Base-by-base conservation (phyloP, 2,888 invertebrate species). In the Dromius quadrimaculatus region DNA sequence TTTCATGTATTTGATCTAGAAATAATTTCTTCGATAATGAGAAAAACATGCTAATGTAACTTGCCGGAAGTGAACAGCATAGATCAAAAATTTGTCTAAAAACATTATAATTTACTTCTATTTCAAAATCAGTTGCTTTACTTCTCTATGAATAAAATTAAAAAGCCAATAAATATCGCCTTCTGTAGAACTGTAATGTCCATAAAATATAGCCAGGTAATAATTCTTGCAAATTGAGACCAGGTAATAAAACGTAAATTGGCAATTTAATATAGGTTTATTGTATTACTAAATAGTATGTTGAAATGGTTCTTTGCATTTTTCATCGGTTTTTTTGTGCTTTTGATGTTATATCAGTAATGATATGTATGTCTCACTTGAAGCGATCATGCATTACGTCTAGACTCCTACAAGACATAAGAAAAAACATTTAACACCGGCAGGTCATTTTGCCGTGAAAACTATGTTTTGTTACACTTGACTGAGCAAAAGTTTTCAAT, bases 401-500 rank as follows among this genome's bases (percentile, higher is more conserved):
- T 54, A 54, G 54, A 54, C 54, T 11, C 4, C 11, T 8, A 9
- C 28, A 54, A 54, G 54, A 54, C 54, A 8, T 8, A 11, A 41
- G 4, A 3, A 6, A 9, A 6, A 32, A 5, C 32, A 9, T 32
- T 41, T 41, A 41, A 41, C 6, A 8, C 11, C 6, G 6, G 41
- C 3, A 8, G 41, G 3, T 4, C 11, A 50, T 3, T 47, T 54
- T 28, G 28, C 54, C 54, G 28, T 54, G 54, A 54, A 54, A 54
- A 54, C 13, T 4, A 5, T 54, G 2, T 47, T 11, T 20, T 17
- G 54, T 54, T 1, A n/a, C 54, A 28, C 54, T 23, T 28, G 54
- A 54, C 22, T 17, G 13, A 23, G 54, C 54, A 54, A 28, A 54
- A 23, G 54, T 28, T 23, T 54, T 54, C 54, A 54, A 54, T 23